Percentiles rank a stretch among this genome's conserved stretches.
Conservation (phyloP, 2,113 vertebrate genomes). For the Columba livia region DNA sequence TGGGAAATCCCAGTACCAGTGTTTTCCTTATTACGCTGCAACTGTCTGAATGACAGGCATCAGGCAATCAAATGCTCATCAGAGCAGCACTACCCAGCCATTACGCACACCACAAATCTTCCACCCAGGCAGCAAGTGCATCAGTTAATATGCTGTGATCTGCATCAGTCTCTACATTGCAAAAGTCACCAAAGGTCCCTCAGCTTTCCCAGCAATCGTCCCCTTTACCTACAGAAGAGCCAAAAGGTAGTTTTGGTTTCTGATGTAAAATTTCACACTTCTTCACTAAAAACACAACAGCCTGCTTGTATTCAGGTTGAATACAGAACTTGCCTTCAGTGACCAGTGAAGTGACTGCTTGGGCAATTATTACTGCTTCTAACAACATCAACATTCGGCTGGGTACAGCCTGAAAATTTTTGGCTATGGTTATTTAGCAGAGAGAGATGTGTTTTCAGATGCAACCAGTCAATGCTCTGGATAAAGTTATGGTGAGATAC, state of each 20-base stretch:
- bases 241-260: not conserved
- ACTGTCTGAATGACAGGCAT: not conserved
- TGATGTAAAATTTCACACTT: not conserved
- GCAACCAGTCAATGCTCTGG: not conserved
- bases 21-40: not conserved
- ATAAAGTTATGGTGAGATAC: not conserved
- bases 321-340: slow-evolving; percentile 7
- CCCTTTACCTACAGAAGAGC: not conserved
- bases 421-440: not conserved
- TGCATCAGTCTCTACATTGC: not conserved
- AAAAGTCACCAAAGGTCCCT: not conserved
- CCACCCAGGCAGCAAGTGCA: not conserved
- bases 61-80: rapidly evolving
- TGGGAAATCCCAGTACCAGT: not conserved
- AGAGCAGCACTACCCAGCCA: not conserved
- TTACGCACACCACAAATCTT: rapidly evolving
- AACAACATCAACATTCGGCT: not conserved
- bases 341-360: not conserved
- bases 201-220: not conserved
- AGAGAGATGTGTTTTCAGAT: not conserved
- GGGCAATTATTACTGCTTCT: not conserved
- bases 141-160: not conserved
- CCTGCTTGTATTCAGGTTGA: slow-evolving; percentile 11
- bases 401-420: not conserved
- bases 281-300: not conserved